Base-by-base conservation (phyloP, 2,797 vertebrate genomes). In the Artibeus lituratus region DNA sequence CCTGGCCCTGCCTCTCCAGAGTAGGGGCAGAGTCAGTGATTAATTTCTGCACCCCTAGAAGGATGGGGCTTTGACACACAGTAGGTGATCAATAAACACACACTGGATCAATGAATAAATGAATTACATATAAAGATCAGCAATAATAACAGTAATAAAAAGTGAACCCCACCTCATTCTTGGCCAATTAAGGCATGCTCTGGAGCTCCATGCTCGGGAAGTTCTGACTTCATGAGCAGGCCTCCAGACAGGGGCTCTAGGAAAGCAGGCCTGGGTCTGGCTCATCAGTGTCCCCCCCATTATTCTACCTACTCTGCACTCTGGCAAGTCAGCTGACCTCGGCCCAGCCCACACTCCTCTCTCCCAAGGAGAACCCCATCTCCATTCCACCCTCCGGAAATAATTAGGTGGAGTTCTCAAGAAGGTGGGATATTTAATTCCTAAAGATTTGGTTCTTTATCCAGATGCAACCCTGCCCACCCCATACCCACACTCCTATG, bases 31-130 rank as follows among this genome's bases (percentile, higher is more conserved):
- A 81, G 59, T 39, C 74, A 76, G 51, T 53, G 94, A 67, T 62
- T 85, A 80, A 72, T 51, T 89, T 89, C 47, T 42, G 62, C 35
- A 92, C 35, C 32, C 49, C 62, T 59, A 84, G 32, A 81, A 77
- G 49, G 39, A 35, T 88, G 57, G 51, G 74, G 35, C 53, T 81
- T 77, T 94, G 70, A 90, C 90, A 85, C 93, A 85, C 26, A 95
- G 81, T 92, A 96, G 80, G 47, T 92, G 70, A 47, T 93, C 53
- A 88, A 70, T 44, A 90, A 89, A 94, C 65, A 72, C 1, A 72
- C 10, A 69, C 3, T n/a, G n/a, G 22, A 35, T 42, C 69, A 86
- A 81, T 83, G 35, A 91, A 44, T 84, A 94, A 87, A 29, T 69
- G 9, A 90, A 65, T 72, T 80, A 89, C 42, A 78, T 12, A 44